Evolutionary conservation across 2,797 vertebrate genomes (phyloP), one percentile per base, ranked within the genome.

Genomic region (Helarctos malayanus): DNA sequence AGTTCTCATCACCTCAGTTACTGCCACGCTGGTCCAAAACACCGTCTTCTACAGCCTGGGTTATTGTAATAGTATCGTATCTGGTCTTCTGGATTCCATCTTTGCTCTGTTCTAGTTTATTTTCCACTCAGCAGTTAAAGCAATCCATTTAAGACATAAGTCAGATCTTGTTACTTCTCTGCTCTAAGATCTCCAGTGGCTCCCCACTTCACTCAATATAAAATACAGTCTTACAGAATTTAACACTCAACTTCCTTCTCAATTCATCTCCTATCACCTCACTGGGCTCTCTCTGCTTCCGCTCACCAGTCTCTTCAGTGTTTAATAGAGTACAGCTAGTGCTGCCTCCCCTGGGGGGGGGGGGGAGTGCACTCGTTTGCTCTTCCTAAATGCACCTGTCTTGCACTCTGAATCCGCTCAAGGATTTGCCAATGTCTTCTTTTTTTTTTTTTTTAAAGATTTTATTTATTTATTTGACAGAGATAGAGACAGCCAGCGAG

Each of bases 201-300:
- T 92, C 52, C 12, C 49, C 45, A 32, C 49, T 49, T 94, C 49
- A 82, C 76, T 45, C 85, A 80, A 71, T 63, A 89, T 56, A 71
- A 89, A 92, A 80, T 29, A 47, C 54, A 2, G 49, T 65, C 56
- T 92, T 56, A 56, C 4, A 89, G 29, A 54, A 92, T 73, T 41
- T 56, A 65, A 85, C 35, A 79, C 7, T 12, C 59, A 61, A 45
- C 5, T 59, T 96, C 68, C 41, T 45, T 88, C 18, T 0, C 1
- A 32, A 57, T 83, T 68, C 35, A 0, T n/a, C 61, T 57, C 35
- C 19, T 27, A 13, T 13, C 13, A 38, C 35, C 21, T 35, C 15
- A 16, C 49, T 41, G 68, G 7, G 25, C n/a, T 23, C 61, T 84
- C 57, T 76, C 61, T 57, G 84, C n/a, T 41, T 75, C 47, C 7